Evolutionary conservation across 2,888 invertebrate genomes (phyloP).

Genomic region (Magallana nippona): DNA sequence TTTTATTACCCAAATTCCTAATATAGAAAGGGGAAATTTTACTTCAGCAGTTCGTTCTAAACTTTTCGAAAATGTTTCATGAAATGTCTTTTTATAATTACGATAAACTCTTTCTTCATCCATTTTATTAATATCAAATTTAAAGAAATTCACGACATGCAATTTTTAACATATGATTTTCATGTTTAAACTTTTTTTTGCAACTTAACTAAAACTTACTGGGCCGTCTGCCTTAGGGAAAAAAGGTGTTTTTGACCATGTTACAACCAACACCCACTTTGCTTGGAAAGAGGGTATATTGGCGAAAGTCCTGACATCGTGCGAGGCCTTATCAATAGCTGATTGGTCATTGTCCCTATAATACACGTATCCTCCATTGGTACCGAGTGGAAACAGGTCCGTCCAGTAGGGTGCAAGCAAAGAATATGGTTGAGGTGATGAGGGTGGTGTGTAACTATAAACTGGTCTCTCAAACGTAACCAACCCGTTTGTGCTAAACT

Average conservation of each 20-base stretch:
- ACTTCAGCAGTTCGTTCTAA: no score
- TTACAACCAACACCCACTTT: conserved; percentile 32
- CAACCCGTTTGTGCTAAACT: conserved; percentile 38
- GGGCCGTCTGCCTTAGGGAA: not conserved
- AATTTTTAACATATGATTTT: not conserved
- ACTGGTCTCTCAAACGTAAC: not conserved
- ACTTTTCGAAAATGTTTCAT: no score
- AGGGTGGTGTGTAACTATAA: not conserved
- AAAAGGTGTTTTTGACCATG: conserved; percentile 16
- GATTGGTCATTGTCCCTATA: not conserved
- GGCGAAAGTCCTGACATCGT: not conserved
- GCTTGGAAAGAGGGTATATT: not conserved
- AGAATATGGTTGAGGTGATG: not conserved
- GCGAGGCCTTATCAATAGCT: not conserved
- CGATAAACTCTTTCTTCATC: no score
- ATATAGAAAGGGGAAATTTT: no score
- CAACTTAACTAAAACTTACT: not conserved
- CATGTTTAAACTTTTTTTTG: not conserved
- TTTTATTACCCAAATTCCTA: no score
- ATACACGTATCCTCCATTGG: not conserved
- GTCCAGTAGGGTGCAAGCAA: conserved; percentile 34
- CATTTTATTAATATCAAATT: no score
- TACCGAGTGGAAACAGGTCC: conserved; percentile 31
- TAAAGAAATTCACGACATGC: not conserved
- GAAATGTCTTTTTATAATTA: no score